Evolutionary conservation across 2,797 vertebrate genomes (phyloP).

Genomic region (Huso huso): DNA sequence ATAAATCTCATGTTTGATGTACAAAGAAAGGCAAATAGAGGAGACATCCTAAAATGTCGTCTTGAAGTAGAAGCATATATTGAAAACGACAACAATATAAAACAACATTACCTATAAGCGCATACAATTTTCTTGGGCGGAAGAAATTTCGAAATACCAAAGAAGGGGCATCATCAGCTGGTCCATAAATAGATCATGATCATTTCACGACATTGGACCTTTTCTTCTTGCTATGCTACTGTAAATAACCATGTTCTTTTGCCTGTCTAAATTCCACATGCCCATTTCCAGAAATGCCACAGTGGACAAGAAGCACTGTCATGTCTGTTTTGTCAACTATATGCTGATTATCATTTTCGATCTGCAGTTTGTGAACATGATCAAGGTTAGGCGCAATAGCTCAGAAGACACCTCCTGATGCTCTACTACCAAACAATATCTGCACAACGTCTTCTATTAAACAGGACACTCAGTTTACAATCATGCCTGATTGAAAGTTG

Average conservation of each 20-base stretch:
- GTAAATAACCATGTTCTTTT: slow-evolving; percentile 59
- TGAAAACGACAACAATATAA: slow-evolving; percentile 49
- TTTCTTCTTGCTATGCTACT: slow-evolving; percentile 51
- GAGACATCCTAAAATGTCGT: slow-evolving; percentile 49
- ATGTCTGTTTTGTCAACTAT: slow-evolving; percentile 81
- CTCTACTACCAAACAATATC: slow-evolving; percentile 35
- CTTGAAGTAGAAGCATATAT: slow-evolving; percentile 48
- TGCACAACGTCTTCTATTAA: slow-evolving; percentile 16
- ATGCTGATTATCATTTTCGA: slow-evolving; percentile 67
- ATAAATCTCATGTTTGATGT: slow-evolving; percentile 73
- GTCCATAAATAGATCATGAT: slow-evolving; percentile 49
- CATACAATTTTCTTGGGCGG: slow-evolving; percentile 33
- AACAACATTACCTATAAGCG: slow-evolving; percentile 34
- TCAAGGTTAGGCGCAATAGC: slow-evolving; percentile 73
- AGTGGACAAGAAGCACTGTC: slow-evolving; percentile 83
- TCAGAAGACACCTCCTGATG: slow-evolving; percentile 53
- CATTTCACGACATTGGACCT: slow-evolving; percentile 50
- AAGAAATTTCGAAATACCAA: slow-evolving; percentile 52
- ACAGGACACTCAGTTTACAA: slow-evolving; percentile 1
- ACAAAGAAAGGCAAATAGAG: slow-evolving; percentile 65
- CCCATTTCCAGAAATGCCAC: slow-evolving; percentile 72
- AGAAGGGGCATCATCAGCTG: slow-evolving; percentile 43
- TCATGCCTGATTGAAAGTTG: not conserved
- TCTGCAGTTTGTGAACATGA: slow-evolving; percentile 63
- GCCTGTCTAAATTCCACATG: slow-evolving; percentile 74